Evolutionary conservation across 2,797 vertebrate genomes (phyloP).

Genomic region (Xenops minutus): DNA sequence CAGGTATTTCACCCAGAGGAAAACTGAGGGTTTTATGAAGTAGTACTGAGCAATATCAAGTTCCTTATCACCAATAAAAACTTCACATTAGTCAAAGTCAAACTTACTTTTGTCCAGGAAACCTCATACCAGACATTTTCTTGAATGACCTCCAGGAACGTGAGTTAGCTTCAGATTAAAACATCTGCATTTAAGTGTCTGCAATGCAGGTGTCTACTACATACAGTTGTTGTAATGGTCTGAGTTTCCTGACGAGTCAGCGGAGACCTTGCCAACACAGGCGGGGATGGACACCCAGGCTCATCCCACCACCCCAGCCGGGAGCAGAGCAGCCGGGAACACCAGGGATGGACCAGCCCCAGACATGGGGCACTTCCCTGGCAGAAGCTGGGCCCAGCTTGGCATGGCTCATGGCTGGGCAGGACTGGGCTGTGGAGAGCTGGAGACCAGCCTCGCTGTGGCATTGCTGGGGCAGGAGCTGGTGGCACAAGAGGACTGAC

Average conservation of each 20-base stretch:
- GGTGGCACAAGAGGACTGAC: fast-evolving
- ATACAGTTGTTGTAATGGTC: background rate
- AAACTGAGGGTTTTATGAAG: background rate
- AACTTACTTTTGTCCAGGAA: background rate
- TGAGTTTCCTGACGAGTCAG: background rate
- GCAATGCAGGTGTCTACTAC: background rate
- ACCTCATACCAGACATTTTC: background rate
- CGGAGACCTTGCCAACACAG: background rate
- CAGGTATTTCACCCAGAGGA: background rate
- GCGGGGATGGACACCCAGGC: background rate
- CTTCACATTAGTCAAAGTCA: background rate
- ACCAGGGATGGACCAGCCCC: background rate
- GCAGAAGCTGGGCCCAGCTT: background rate
- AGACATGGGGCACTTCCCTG: fast-evolving
- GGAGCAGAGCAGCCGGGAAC: background rate
- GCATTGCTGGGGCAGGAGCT: fast-evolving
- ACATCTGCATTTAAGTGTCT: background rate
- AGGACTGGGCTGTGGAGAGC: background rate
- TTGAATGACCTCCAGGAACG: background rate
- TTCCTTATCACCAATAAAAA: background rate
- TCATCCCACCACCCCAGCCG: fast-evolving
- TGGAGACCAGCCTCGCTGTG: fast-evolving
- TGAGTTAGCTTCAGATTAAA: background rate
- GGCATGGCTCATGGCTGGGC: fast-evolving
- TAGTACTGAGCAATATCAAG: background rate